These are phyloP conservation scores for Siniperca scherzeri DNA, from an alignment of 2,797 vertebrate genomes.

Conservation along the genomic window DNA sequence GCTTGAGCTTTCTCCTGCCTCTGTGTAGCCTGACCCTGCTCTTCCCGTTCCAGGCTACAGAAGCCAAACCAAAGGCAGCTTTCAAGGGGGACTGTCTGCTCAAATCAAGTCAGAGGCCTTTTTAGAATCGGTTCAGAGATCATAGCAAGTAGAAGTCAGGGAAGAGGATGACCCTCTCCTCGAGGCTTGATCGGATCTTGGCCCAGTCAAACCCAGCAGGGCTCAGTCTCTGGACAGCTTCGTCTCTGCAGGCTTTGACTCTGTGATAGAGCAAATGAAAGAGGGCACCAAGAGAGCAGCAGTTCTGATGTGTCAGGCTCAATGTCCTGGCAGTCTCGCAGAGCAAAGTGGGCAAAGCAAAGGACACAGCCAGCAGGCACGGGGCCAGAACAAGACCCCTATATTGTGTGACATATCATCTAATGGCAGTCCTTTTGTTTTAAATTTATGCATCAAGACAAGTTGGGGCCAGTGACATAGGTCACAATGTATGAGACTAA, in stretches of 20 bases:
- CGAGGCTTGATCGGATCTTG: constrained; percentile 88
- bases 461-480: constrained; percentile 77
- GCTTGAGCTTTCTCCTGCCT: constrained; percentile 80
- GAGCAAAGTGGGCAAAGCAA: constrained; percentile 85
- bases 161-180: constrained; percentile 87
- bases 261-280: constrained; percentile 87
- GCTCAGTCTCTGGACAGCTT: constrained; percentile 85
- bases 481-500: constrained; percentile 69
- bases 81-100: constrained; percentile 87
- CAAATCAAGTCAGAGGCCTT: constrained; percentile 87
- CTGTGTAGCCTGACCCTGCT: constrained; percentile 85
- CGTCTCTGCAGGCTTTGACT: constrained; percentile 85
- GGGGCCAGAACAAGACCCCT: constrained; percentile 80
- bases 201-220: constrained; percentile 87
- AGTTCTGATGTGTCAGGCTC: constrained; percentile 87
- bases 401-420: constrained; percentile 86
- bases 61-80: constrained; percentile 88
- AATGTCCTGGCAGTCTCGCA: constrained; percentile 85
- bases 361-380: constrained; percentile 87
- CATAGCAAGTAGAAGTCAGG: constrained; percentile 87
- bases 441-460: constrained; percentile 77
- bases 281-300: constrained; percentile 86
- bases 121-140: constrained; percentile 88
- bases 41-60: constrained; percentile 85
- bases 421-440: constrained; percentile 85